Percentiles rank a stretch among this genome's conserved stretches.
These are phyloP conservation scores for Ginglymostoma cirratum DNA, from an alignment of 2,113 vertebrate genomes.

Conservation along the genomic window DNA sequence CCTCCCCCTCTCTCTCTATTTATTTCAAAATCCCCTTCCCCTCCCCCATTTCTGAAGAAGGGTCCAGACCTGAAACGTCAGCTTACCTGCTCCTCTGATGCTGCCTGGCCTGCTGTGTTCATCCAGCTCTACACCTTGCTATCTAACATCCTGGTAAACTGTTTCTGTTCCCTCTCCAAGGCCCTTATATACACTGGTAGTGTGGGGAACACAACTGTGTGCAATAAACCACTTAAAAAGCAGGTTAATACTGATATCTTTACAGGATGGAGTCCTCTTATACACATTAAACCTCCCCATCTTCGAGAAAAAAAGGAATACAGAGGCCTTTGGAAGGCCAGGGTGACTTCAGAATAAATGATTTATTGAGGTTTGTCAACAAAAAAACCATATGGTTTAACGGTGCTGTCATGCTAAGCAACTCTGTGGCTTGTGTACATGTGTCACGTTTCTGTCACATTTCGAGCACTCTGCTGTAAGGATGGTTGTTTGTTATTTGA, in stretches of 20 bases:
- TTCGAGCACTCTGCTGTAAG: neutral
- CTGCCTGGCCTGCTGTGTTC: too few relatives aligned
- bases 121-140: too few relatives aligned
- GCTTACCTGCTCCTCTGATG: too few relatives aligned
- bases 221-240: neutral
- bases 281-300: neutral
- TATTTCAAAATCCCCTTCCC: too few relatives aligned
- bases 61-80: too few relatives aligned
- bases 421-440: neutral
- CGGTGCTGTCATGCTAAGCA: neutral
- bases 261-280: neutral
- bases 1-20: too few relatives aligned
- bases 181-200: too few relatives aligned
- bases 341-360: neutral
- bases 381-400: constrained; percentile 1
- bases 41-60: too few relatives aligned
- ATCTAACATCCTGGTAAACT: too few relatives aligned
- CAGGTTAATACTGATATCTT: neutral
- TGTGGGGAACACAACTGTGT: too few relatives aligned
- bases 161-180: too few relatives aligned
- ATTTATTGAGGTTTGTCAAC: neutral
- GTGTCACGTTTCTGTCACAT: neutral
- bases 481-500: neutral
- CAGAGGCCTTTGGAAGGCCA: too few relatives aligned
- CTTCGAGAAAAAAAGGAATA: neutral